Conservation (phyloP, 1,140 invertebrate genomes). For the Scaptomyza montana region DNA sequence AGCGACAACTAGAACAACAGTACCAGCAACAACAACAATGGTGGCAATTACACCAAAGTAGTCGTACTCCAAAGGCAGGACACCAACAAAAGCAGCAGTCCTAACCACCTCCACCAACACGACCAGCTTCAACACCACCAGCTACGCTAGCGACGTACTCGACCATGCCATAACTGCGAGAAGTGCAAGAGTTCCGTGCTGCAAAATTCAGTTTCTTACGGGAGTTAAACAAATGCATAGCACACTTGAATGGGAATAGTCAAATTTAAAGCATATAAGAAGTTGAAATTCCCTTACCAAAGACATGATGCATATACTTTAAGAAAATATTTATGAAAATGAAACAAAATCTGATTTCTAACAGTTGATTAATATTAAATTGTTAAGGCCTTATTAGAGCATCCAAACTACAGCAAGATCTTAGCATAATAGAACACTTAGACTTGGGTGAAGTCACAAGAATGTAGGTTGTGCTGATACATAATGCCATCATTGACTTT, state of each 20-base stretch:
- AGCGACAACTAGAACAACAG: conserved; percentile 50
- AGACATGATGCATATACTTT: neutral
- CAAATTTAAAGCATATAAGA: neutral
- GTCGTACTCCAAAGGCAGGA: conserved; percentile 43
- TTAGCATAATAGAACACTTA: too few species aligned
- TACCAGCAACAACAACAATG: conserved; percentile 48
- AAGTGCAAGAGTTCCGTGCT: conserved; percentile 49
- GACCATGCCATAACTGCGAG: conserved; percentile 19
- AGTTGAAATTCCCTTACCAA: conserved; percentile 1
- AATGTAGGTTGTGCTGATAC: too few species aligned
- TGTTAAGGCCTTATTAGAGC: too few species aligned
- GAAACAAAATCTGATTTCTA: too few species aligned
- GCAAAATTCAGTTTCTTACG: conserved; percentile 59
- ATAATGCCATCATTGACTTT: too few species aligned
- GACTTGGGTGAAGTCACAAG: too few species aligned
- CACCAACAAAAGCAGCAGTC: conserved; percentile 8
- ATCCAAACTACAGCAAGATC: too few species aligned
- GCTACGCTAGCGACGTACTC: conserved; percentile 25
- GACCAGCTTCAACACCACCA: neutral
- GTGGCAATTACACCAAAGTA: conserved; percentile 69
- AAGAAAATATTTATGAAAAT: too few species aligned
- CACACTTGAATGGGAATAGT: conserved; percentile 8
- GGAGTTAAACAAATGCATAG: conserved; percentile 61
- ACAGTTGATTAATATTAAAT: neutral
- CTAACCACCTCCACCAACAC: conserved; percentile 3